phyloP scores from a whole-genome alignment of 2,113 vertebrate species.

The Caranx melampygus region DNA sequence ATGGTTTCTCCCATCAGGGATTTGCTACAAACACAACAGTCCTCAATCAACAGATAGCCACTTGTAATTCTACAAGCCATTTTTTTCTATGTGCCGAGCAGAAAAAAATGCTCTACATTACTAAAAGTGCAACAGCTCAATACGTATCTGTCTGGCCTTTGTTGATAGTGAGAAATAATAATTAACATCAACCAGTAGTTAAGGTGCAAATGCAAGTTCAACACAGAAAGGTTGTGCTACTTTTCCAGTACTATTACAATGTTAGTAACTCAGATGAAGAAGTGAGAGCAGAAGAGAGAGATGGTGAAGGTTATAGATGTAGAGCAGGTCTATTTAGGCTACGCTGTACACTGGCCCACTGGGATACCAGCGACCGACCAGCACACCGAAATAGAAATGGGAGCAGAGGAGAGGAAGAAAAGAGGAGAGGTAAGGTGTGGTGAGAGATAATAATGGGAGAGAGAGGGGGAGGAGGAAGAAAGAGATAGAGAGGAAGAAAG shows the following conservation, averaged over 20 bases:
- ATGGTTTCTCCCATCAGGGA: neutral
- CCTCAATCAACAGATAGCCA: constrained; percentile 35
- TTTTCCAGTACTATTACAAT: constrained; percentile 45
- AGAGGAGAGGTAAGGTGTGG: constrained; percentile 49
- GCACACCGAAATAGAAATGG: constrained; percentile 80
- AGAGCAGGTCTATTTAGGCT: constrained; percentile 81
- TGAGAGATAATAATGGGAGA: constrained; percentile 41
- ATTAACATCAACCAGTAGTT: neutral
- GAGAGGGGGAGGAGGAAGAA: constrained; percentile 21
- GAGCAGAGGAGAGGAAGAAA: constrained; percentile 64
- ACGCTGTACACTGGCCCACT: constrained; percentile 71
- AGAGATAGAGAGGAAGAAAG: constrained; percentile 38
- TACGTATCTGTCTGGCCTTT: neutral
- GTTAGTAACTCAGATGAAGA: constrained; percentile 43
- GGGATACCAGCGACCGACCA: constrained; percentile 73
- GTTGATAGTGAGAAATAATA: neutral
- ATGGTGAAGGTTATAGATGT: constrained; percentile 81
- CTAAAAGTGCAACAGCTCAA: neutral
- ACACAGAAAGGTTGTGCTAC: constrained; percentile 37
- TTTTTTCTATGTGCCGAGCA: neutral
- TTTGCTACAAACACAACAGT: constrained; percentile 20
- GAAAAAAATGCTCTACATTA: neutral
- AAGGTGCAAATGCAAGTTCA: neutral
- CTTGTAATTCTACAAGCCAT: constrained; percentile 4
- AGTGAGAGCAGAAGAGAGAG: constrained; percentile 49